phyloP scores from a whole-genome alignment of 2,113 vertebrate species.

The Anser brachyrhynchus region DNA sequence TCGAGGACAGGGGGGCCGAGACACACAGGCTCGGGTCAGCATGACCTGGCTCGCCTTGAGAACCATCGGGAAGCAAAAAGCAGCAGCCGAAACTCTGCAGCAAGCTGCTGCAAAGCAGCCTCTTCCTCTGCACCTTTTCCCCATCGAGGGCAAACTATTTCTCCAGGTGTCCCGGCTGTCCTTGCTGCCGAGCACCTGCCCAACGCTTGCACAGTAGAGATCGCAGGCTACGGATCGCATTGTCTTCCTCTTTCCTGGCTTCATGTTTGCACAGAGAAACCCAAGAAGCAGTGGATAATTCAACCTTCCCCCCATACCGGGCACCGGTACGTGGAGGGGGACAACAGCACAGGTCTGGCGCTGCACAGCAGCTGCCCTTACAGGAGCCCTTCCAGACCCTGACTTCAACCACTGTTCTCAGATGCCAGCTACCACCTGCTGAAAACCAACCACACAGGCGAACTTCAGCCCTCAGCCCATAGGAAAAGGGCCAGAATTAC shows the following conservation, averaged over 20 bases:
- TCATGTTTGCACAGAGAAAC: not conserved
- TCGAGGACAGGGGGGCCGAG: not conserved
- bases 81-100: not conserved
- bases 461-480: not conserved
- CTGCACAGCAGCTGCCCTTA: not conserved
- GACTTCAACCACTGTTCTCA: not conserved
- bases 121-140: not conserved
- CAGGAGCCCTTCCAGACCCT: not conserved
- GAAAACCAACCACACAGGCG: not conserved
- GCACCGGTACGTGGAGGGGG: too few relatives aligned
- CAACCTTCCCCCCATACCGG: not conserved
- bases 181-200: not conserved
- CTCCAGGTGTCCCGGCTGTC: not conserved
- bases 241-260: fast-evolving
- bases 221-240: fast-evolving
- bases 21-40: not conserved
- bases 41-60: fast-evolving
- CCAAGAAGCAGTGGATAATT: not conserved
- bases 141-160: not conserved
- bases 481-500: not conserved
- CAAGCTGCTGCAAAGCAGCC: not conserved
- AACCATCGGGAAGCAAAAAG: not conserved
- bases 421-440: not conserved
- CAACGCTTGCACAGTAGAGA: not conserved
- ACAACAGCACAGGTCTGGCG: not conserved